phyloP scores from a whole-genome alignment of 1,140 invertebrate species.

The Caligus rogercresseyi region DNA sequence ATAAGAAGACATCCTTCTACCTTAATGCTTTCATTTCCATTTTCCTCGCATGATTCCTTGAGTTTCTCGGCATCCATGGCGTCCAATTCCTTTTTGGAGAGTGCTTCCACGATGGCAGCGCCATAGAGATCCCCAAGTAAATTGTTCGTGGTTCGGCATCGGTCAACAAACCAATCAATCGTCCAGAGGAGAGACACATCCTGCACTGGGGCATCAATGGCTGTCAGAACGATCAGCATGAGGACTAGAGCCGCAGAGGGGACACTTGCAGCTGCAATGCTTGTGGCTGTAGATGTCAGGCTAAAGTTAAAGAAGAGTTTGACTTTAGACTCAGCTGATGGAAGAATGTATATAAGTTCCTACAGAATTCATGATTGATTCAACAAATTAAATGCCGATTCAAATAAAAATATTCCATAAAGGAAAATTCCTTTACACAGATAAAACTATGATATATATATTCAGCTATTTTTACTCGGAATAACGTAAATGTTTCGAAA shows the following conservation, averaged over 20 bases:
- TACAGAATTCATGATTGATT: no score
- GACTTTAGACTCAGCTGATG: no score
- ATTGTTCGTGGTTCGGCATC: constrained; percentile 68
- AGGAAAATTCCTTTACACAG: no score
- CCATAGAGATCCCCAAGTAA: constrained; percentile 72
- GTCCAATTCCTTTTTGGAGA: constrained; percentile 60
- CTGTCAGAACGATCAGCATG: constrained; percentile 60
- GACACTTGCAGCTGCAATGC: constrained; percentile 77
- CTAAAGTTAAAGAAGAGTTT: constrained; percentile 30
- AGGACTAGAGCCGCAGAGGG: constrained; percentile 78
- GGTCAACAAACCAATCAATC: constrained; percentile 74
- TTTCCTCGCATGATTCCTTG: constrained; percentile 11
- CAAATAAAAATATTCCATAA: no score
- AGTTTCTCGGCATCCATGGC: constrained; percentile 32
- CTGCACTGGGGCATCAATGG: constrained; percentile 53
- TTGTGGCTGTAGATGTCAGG: constrained; percentile 71
- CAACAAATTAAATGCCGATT: no score
- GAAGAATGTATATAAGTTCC: no score
- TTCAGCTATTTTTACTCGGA: no score
- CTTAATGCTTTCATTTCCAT: background rate
- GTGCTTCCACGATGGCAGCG: constrained; percentile 59
- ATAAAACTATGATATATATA: no score
- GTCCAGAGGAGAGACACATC: constrained; percentile 68
- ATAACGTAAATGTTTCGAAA: no score
- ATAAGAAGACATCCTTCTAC: background rate